Percentiles rank a stretch among this genome's conserved stretches.
phyloP scores from a whole-genome alignment of 2,113 vertebrate genomes.

The Neopipo cinnamomea region DNA sequence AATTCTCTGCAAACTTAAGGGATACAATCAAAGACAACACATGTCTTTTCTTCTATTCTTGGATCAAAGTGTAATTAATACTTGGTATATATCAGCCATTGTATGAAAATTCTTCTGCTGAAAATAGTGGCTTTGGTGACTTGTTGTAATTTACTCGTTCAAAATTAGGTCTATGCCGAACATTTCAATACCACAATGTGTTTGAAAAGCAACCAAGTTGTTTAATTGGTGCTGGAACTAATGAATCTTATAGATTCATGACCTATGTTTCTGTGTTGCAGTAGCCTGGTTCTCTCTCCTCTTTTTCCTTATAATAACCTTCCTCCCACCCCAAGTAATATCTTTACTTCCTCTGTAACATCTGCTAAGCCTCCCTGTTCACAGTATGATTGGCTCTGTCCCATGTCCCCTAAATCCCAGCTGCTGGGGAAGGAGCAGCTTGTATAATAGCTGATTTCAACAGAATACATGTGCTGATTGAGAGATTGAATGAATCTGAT shows the following conservation, averaged over 20 bases:
- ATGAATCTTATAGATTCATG: background rate
- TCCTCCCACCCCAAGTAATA: background rate
- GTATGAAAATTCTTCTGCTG: background rate
- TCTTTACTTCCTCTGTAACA: constrained; percentile 27
- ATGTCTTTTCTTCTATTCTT: background rate
- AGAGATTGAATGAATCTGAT: background rate
- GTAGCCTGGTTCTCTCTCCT: background rate
- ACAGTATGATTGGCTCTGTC: constrained; percentile 16
- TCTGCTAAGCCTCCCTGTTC: constrained; percentile 32
- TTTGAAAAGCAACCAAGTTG: background rate
- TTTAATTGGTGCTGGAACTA: background rate
- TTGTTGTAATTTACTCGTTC: background rate
- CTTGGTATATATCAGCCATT: background rate
- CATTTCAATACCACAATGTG: background rate
- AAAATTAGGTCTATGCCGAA: background rate
- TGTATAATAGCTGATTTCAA: constrained; percentile 33
- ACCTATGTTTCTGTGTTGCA: background rate
- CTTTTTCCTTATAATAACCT: background rate
- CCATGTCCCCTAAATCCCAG: constrained; percentile 50
- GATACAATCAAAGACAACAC: background rate
- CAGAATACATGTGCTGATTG: constrained; percentile 49
- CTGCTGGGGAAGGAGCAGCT: constrained; percentile 40
- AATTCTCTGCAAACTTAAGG: background rate
- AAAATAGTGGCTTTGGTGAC: background rate
- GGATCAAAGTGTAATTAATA: background rate